phyloP scores from a whole-genome alignment of 2,797 vertebrate genomes.

The Halcyon leucocephala region DNA sequence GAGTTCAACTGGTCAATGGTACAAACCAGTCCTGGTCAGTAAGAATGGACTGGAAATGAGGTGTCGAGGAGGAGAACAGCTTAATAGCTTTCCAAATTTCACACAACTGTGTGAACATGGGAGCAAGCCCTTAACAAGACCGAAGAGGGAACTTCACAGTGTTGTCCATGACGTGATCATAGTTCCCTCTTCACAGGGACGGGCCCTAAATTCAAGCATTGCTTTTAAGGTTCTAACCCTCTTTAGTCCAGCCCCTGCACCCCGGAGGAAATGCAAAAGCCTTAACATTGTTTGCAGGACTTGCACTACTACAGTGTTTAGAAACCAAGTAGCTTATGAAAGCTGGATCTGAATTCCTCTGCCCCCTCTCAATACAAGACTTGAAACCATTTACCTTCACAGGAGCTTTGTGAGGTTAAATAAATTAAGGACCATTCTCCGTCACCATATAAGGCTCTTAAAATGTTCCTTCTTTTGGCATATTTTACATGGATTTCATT shows the following conservation, averaged over 20 bases:
- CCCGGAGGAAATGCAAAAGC: background rate
- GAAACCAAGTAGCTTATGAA: background rate
- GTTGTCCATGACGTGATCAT: fast-evolving
- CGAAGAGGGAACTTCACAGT: background rate
- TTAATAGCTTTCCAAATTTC: background rate
- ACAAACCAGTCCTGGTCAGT: background rate
- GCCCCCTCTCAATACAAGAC: background rate
- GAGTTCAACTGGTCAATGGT: background rate
- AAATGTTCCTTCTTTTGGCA: background rate
- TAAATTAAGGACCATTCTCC: background rate
- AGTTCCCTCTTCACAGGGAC: background rate
- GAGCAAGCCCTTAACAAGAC: background rate
- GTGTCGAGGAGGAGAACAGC: background rate
- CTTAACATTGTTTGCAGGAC: background rate
- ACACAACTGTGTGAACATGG: fast-evolving
- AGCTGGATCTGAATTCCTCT: background rate
- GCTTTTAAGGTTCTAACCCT: background rate
- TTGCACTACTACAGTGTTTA: background rate
- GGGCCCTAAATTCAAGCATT: background rate
- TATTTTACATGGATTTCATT: background rate
- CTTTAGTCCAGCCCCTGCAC: background rate
- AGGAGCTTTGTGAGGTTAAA: background rate
- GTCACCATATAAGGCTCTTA: background rate
- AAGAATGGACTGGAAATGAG: background rate
- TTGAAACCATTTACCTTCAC: background rate